Evolutionary conservation across 2,888 invertebrate genomes (phyloP).

Genomic region (Tricholauxania praeusta): DNA sequence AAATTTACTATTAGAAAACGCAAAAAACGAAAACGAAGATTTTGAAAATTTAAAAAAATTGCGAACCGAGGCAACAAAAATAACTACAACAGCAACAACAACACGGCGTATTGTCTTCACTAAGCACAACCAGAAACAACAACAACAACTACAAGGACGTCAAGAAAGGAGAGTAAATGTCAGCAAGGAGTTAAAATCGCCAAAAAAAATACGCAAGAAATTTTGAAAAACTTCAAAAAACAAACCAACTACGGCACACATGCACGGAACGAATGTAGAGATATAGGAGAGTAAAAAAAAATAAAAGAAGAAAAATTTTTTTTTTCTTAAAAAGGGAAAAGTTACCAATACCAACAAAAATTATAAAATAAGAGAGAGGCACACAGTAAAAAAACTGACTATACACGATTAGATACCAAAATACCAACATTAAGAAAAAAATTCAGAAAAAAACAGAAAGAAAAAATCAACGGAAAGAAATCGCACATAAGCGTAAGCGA

Average conservation of each 20-base stretch:
- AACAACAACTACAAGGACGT: constrained; percentile 21
- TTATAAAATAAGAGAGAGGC: constrained; percentile 24
- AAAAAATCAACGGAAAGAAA: background rate
- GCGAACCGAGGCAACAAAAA: constrained; percentile 49
- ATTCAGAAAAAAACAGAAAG: background rate
- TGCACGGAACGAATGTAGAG: constrained; percentile 30
- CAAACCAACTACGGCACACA: constrained; percentile 42
- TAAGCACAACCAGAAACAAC: constrained; percentile 27
- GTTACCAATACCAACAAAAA: background rate
- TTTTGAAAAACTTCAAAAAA: constrained; percentile 44
- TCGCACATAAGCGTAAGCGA: constrained; percentile 12
- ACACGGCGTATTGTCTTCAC: background rate
- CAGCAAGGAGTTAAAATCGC: constrained; percentile 32
- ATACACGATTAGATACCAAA: constrained; percentile 12
- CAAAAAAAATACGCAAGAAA: constrained; percentile 36
- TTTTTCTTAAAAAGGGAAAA: constrained; percentile 39
- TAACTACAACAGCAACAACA: constrained; percentile 16
- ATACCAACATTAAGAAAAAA: constrained; percentile 19
- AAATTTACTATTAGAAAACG: constrained; percentile 67
- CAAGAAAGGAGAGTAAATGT: constrained; percentile 7
- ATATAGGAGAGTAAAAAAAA: constrained; percentile 16
- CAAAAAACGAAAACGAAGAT: constrained; percentile 66
- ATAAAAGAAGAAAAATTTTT: constrained; percentile 41
- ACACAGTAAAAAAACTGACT: constrained; percentile 37
- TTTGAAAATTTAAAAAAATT: constrained; percentile 51